Percentiles rank a stretch among this genome's conserved stretches.
phyloP scores from a whole-genome alignment of 2,888 invertebrate genomes.

The Autographa pulchrina region DNA sequence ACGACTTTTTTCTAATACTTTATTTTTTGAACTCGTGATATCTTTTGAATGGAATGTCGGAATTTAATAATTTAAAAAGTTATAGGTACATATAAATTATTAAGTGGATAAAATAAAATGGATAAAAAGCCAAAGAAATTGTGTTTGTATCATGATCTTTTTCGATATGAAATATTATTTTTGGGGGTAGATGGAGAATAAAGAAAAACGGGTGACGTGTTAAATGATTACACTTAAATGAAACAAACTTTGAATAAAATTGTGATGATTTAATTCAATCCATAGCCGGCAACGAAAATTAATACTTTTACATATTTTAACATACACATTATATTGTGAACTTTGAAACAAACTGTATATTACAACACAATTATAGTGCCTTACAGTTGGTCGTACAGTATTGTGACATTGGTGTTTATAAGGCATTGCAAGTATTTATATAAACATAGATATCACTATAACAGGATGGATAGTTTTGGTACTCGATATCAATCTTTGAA shows the following conservation, averaged over 20 bases:
- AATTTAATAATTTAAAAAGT: no score
- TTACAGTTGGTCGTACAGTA: conserved; percentile 28
- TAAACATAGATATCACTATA: conserved; percentile 32
- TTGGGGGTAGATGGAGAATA: no score
- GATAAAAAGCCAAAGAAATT: no score
- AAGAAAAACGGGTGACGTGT: no score
- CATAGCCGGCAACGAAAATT: conserved; percentile 81
- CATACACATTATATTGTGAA: conserved; percentile 52
- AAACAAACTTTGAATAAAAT: conserved; percentile 76
- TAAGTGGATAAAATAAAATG: no score
- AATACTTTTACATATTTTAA: conserved; percentile 63
- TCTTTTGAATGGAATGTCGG: no score
- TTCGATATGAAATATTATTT: no score
- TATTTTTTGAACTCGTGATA: no score
- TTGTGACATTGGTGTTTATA: conserved; percentile 35
- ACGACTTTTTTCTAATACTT: no score
- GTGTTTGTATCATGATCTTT: no score
- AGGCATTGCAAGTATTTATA: conserved; percentile 40
- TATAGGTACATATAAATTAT: no score
- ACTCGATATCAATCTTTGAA: neutral
- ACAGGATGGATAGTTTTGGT: conserved; percentile 2
- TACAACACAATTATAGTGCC: conserved; percentile 47
- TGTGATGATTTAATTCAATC: conserved; percentile 87
- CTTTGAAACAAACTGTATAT: conserved; percentile 51
- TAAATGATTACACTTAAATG: conserved; percentile 47